Evolutionary conservation across 2,888 invertebrate genomes (phyloP), one percentile per base, ranked within the genome.

Genomic region (Ichneumon xanthorius): DNA sequence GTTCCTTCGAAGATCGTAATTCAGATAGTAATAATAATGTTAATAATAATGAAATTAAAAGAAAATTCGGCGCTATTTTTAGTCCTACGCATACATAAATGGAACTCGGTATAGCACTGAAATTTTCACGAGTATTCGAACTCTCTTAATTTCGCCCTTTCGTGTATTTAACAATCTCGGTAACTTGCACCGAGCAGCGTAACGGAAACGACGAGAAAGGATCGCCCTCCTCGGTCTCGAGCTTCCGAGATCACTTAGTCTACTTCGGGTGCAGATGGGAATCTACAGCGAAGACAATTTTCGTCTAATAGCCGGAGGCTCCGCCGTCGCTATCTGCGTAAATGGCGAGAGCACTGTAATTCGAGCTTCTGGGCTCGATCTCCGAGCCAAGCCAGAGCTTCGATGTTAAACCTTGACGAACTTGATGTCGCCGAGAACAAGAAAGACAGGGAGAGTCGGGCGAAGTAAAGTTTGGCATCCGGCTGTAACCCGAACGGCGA

Each of bases 401-500:
- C 14, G 9, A 26, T 11, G 61, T 61, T 61, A 4, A 61, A 61
- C 26, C 61, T 61, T 33, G 61, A 33, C 61, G 26, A 30, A 30
- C 14, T 14, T 30, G 19, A 30, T 16, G 53, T 19, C 53, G 50
- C 30, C 2, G 37, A 22, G 37, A 45, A 50, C 40, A 11, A 40
- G 40, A 40, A 40, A 40, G 40, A 40, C 40, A 11, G 11, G 40
- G 40, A 45, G 68, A 68, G 48, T 14, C 40, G 40, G 26, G 26
- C 48, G 30, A 22, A 7, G 30, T 65, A 72, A 85, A 85, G 82
- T 85, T 85, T 67, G 75, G 70, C 19, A 76, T 85, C 65, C 73
- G 37, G 73, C 33, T 71, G 58, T 77, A 85, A 75, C 19, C 79
- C 78, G 78, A 79, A 85, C 81, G 75, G 81, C 81, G 75, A 85